These are phyloP conservation scores for Columba guinea DNA, from an alignment of 2,797 vertebrate species.

Conservation along the genomic window DNA sequence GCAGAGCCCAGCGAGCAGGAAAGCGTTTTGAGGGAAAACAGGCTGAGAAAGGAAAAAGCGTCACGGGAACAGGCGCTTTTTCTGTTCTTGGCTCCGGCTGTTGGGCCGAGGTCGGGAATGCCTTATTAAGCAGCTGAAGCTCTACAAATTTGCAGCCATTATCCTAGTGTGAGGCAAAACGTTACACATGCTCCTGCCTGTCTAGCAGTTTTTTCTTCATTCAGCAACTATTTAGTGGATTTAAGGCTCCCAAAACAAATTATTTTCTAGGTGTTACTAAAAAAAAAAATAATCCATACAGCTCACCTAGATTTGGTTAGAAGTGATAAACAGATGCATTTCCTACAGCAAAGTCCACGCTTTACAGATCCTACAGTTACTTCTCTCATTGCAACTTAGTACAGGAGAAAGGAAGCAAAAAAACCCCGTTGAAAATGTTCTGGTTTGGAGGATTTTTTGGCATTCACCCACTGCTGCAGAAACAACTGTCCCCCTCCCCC, in stretches of 20 bases:
- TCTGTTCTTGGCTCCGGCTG: not conserved
- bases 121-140: conserved; percentile 8
- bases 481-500: not conserved
- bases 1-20: not conserved
- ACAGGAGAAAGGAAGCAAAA: not conserved
- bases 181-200: not conserved
- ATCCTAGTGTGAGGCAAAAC: not conserved
- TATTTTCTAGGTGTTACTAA: not conserved
- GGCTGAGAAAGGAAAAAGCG: not conserved
- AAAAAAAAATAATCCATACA: not conserved
- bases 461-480: not conserved
- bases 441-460: not conserved
- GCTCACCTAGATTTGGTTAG: fast-evolving
- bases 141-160: conserved; percentile 11
- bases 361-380: not conserved
- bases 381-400: not conserved
- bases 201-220: not conserved
- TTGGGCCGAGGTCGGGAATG: not conserved
- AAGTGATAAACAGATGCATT: not conserved
- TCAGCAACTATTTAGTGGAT: not conserved
- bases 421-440: not conserved
- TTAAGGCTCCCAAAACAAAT: not conserved
- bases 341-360: not conserved
- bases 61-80: not conserved
- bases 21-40: not conserved